Percentiles rank a stretch among this genome's conserved stretches.
Evolutionary conservation across 2,888 invertebrate genomes (phyloP).

Genomic region (Ecliptopera silaceata): DNA sequence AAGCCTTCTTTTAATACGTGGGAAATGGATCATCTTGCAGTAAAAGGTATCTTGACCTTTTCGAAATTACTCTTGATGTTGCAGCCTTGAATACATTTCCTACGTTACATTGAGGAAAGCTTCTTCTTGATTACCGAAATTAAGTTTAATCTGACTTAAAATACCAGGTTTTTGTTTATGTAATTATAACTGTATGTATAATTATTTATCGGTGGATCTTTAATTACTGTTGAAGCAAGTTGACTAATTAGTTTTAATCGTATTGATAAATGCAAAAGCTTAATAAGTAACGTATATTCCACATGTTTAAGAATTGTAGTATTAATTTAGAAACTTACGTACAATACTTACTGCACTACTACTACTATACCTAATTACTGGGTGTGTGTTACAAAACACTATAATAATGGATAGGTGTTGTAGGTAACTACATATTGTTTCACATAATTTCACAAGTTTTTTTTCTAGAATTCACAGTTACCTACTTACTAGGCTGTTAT

Average conservation of each 20-base stretch:
- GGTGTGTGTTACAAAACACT: too few species aligned
- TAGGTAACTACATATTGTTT: too few species aligned
- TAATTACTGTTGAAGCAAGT: neutral
- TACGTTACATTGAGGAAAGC: conserved; percentile 28
- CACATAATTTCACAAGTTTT: too few species aligned
- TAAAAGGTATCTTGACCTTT: conserved; percentile 30
- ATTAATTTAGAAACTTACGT: too few species aligned
- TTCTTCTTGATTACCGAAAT: conserved; percentile 12
- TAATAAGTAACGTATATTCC: neutral
- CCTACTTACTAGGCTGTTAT: too few species aligned
- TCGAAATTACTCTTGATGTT: conserved; percentile 14
- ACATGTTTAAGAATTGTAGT: too few species aligned
- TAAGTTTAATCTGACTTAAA: conserved; percentile 12
- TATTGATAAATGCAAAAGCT: too few species aligned
- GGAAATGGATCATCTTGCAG: neutral
- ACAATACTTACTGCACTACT: too few species aligned
- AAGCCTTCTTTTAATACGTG: neutral
- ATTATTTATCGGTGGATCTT: conserved; percentile 16
- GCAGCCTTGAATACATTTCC: conserved; percentile 35
- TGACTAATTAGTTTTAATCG: too few species aligned
- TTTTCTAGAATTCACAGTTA: too few species aligned
- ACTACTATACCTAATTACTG: too few species aligned
- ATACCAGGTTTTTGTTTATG: conserved; percentile 9
- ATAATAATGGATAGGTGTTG: too few species aligned
- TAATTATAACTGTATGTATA: conserved; percentile 2